Evolutionary conservation across 2,113 vertebrate species (phyloP), one percentile per base, ranked within the genome.

Genomic region (Hipposideros armiger): DNA sequence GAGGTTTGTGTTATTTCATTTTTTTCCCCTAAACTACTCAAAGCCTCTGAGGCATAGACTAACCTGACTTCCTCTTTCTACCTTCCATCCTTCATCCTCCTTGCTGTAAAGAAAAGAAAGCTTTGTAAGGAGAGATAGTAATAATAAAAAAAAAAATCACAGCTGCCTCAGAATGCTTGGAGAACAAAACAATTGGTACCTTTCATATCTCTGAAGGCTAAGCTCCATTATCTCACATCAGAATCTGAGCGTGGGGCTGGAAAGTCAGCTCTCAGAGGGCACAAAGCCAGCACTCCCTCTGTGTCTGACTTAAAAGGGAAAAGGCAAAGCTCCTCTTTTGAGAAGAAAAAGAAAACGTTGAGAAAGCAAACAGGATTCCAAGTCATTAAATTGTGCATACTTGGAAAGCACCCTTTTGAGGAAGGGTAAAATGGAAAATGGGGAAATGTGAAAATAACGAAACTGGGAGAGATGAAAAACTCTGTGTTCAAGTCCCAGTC

Each of bases 201-300:
- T 94, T 97, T 95, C 77, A 83, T 42, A 86, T 40, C n/a, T 83
- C 66, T 82, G 62, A 88, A 94, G 77, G 56, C 77, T 82, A 66
- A 87, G 66, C 67, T 87, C 50, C 40, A 32, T 86, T 90, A 85
- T 72, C 81, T 67, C 50, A 1, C 0, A 0, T 84, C 24, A 14
- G 30, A 76, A 76, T 67, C 28, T 42, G 74, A 84, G 70, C 36
- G 4, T 4, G 52, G 26, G 72, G 83, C 50, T 72, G 62, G 62
- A 78, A 78, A 95, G 70, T 64, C 62, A 50, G 32, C 45, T 52
- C 42, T 74, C 77, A 74, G 20, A 96, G 76, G 50, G 54, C 60
- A 83, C 72, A 60, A 66, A 82, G 70, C 64, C 78, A 89, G 45
- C 60, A 36, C 72, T 56, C 69, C 82, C 47, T 54, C 60, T 0